Percentiles rank a stretch among this genome's conserved stretches.
Evolutionary conservation across 2,888 invertebrate species (phyloP).

Genomic region (Branchellion lobata): DNA sequence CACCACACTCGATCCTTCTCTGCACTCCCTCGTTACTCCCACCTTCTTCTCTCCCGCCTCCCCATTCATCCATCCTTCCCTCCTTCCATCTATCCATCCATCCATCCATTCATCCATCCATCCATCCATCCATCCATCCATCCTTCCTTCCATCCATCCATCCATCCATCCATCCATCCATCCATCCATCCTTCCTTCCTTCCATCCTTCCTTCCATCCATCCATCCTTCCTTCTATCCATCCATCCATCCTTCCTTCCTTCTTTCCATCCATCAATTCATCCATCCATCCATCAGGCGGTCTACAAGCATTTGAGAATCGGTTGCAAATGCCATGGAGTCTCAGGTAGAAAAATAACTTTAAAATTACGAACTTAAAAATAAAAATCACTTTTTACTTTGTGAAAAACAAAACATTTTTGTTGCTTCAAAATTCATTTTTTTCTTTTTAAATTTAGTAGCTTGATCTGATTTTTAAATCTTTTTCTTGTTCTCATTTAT

Average conservation of each 20-base stretch:
- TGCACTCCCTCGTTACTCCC: background rate
- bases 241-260: background rate
- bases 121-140: background rate
- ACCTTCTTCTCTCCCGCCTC: background rate
- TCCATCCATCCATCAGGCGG: constrained; percentile 71
- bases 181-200: background rate
- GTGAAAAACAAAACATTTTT: too few species aligned
- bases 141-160: background rate
- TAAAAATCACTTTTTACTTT: too few species aligned
- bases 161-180: background rate
- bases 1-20: background rate
- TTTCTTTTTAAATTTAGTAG: too few species aligned
- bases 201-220: background rate
- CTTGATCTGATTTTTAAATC: background rate
- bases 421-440: too few species aligned
- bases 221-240: background rate
- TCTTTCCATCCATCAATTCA: background rate
- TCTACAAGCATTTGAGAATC: constrained; percentile 84
- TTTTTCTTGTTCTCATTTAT: background rate
- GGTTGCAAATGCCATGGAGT: constrained; percentile 96
- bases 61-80: background rate
- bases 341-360: constrained; percentile 69
- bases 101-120: background rate
- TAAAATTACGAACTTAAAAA: too few species aligned
- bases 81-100: background rate